These are phyloP conservation scores for Megalops atlanticus DNA, from an alignment of 2,113 vertebrate genomes.

Conservation along the genomic window DNA sequence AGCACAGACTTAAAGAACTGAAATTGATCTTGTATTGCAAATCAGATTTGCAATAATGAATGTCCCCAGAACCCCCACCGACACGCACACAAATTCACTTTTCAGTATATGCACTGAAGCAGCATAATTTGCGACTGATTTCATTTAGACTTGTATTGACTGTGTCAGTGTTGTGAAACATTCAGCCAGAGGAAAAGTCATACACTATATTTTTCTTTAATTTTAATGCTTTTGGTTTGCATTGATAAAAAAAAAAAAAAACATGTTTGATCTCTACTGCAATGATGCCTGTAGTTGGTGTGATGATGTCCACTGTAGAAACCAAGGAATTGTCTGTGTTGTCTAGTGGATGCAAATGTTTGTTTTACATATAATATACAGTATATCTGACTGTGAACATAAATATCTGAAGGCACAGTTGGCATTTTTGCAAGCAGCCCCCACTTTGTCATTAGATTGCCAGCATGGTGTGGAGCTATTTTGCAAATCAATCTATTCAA, in stretches of 20 bases:
- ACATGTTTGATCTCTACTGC: too few species aligned
- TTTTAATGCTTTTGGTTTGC: too few species aligned
- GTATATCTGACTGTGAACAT: background rate
- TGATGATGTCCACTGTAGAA: too few species aligned
- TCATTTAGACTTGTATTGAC: background rate
- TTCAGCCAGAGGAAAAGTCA: too few species aligned
- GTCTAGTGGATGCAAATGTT: background rate
- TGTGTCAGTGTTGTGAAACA: too few species aligned
- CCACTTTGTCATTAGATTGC: conserved; percentile 1
- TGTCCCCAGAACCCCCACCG: background rate
- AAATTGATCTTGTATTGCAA: too few species aligned
- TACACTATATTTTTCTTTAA: too few species aligned
- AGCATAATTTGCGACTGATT: background rate
- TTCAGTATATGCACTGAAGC: too few species aligned
- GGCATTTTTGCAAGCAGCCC: background rate
- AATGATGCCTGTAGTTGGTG: too few species aligned
- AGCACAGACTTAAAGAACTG: background rate
- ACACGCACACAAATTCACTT: too few species aligned
- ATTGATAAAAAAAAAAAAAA: background rate
- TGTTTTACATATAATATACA: background rate
- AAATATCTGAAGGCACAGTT: background rate
- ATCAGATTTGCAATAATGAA: background rate
- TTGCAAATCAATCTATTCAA: conserved; percentile 1
- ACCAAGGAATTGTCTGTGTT: too few species aligned
- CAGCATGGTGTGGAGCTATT: background rate